These are phyloP conservation scores for Rotaria macrura DNA, from an alignment of 2,888 invertebrate genomes.

Conservation along the genomic window DNA sequence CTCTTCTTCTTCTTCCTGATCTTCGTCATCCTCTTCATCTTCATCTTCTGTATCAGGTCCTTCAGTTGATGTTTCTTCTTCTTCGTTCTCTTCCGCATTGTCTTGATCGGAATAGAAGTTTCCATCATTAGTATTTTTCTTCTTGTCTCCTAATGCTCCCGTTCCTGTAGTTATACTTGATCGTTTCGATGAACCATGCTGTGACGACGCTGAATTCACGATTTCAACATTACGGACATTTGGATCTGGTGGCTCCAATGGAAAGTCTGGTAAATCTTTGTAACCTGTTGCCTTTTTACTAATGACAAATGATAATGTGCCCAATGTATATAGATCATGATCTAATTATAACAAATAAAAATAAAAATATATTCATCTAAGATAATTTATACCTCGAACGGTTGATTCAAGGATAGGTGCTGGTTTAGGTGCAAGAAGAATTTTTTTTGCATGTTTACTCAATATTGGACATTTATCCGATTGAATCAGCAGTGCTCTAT, in stretches of 20 bases:
- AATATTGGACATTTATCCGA: slow-evolving; percentile 47
- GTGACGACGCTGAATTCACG: slow-evolving; percentile 36
- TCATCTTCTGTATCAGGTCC: slow-evolving; percentile 31
- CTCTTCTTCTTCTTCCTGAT: slow-evolving; percentile 18
- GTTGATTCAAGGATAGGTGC: slow-evolving; percentile 74
- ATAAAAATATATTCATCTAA: neutral
- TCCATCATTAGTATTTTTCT: neutral
- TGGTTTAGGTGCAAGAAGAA: slow-evolving; percentile 82
- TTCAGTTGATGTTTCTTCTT: slow-evolving; percentile 54
- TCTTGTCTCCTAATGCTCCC: slow-evolving; percentile 27
- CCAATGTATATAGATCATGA: slow-evolving; percentile 76
- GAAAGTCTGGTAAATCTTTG: slow-evolving; percentile 73
- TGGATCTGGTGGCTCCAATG: slow-evolving; percentile 64
- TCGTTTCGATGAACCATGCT: slow-evolving; percentile 20
- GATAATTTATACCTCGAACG: slow-evolving; percentile 46
- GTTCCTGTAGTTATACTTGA: neutral
- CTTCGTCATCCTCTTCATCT: slow-evolving; percentile 29
- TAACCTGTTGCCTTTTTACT: slow-evolving; percentile 76
- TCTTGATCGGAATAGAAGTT: slow-evolving; percentile 30
- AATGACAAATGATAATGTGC: slow-evolving; percentile 84
- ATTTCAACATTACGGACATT: slow-evolving; percentile 63
- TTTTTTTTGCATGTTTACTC: slow-evolving; percentile 63
- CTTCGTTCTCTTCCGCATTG: slow-evolving; percentile 53
- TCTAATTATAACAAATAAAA: slow-evolving; percentile 53
- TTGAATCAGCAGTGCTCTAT: slow-evolving; percentile 40